These are phyloP conservation scores for Chloebia gouldiae DNA, from an alignment of 2,113 vertebrate genomes.

Conservation along the genomic window DNA sequence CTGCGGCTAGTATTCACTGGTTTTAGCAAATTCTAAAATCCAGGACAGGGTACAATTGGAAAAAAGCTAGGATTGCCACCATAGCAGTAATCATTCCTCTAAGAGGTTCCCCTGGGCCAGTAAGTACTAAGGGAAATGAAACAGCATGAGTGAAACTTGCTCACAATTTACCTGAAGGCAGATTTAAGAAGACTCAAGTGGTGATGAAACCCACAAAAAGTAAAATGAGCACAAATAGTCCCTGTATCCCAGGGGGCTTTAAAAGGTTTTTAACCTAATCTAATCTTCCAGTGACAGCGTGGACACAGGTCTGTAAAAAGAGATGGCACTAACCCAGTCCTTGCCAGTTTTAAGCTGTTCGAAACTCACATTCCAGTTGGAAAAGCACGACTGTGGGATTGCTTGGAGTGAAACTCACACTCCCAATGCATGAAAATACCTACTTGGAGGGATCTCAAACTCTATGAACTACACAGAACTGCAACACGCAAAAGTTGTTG, in stretches of 20 bases:
- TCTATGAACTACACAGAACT: background rate
- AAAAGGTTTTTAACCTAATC: background rate
- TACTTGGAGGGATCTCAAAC: background rate
- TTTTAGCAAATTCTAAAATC: background rate
- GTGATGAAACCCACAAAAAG: background rate
- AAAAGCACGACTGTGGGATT: background rate
- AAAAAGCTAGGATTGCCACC: background rate
- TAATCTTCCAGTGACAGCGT: accelerated
- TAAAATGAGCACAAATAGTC: background rate
- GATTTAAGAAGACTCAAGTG: background rate
- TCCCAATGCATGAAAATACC: background rate
- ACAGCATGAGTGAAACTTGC: background rate
- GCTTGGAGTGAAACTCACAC: background rate
- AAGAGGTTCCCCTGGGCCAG: background rate
- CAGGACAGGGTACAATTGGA: background rate
- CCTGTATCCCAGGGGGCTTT: background rate
- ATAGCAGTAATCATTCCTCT: background rate
- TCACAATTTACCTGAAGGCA: background rate
- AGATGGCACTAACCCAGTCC: background rate
- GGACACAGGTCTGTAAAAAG: background rate
- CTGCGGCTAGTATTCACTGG: background rate
- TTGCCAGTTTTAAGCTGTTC: background rate
- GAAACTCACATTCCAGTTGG: background rate
- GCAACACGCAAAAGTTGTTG: background rate
- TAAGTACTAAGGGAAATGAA: background rate